Conservation (phyloP, 2,888 invertebrate species). For the Rhagonycha fulva region DNA sequence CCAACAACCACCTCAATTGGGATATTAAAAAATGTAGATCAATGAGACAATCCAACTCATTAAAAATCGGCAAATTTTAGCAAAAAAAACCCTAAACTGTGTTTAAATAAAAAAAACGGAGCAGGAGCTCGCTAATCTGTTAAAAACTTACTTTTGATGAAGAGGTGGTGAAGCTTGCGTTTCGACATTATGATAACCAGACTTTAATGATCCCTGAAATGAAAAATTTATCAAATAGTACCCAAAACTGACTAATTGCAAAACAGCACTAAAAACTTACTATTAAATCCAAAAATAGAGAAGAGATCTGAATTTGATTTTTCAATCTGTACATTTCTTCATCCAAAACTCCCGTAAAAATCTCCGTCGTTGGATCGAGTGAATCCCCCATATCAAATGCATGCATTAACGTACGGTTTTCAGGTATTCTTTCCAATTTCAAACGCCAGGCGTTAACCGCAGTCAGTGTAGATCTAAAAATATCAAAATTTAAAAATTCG, state of each 20-base stretch:
- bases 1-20: no score
- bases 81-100: no score
- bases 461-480: slow-evolving; percentile 6
- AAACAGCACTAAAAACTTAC: slow-evolving; percentile 7
- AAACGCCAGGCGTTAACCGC: slow-evolving; percentile 5
- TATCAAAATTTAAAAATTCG: background rate
- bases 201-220: background rate
- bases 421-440: background rate
- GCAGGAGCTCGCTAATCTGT: no score
- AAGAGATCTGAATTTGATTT: slow-evolving; percentile 1
- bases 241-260: no score
- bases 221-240: background rate
- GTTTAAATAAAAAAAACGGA: no score
- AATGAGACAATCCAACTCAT: no score
- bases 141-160: background rate
- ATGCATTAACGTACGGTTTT: background rate
- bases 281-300: background rate
- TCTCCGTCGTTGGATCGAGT: background rate
- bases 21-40: no score
- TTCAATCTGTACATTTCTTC: slow-evolving; percentile 5
- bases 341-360: background rate
- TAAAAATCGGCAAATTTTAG: no score
- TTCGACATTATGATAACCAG: background rate
- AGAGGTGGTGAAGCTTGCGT: background rate
- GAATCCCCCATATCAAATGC: background rate